Evolutionary conservation across 1,140 invertebrate species (phyloP), one percentile per base, ranked within the genome.

Genomic region (Zaprionus ghesquierei): DNA sequence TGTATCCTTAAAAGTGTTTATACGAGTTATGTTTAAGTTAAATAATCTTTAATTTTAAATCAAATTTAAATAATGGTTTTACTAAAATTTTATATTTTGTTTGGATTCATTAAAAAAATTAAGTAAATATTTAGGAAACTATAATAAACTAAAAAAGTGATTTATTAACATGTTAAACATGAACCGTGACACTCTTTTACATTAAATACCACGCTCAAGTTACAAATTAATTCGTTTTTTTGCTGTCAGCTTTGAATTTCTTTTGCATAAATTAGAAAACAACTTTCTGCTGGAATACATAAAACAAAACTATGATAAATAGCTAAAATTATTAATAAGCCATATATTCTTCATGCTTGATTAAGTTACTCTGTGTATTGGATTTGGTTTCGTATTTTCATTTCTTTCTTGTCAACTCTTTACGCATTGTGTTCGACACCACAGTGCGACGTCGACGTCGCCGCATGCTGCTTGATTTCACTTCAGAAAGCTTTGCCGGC

Each of bases 401-500:
- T 38, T 8, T 38, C 3, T 13, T 12, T 33, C 31, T 12, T 33
- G 13, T 33, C 31, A 33, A 9, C 3, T 12, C 10, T 10, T 44
- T 0, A 44, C n/a, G 0, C n/a, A 44, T 33, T 33, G 15, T 18
- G 6, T 5, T 15, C 13, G 46, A 1, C 3, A 38, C 33, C 55
- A 70, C 53, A 54, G 60, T 64, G 38, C 74, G 41, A 4, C 59
- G 69, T 55, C 61, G 82, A 55, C 65, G 69, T 58, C 71, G 68
- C 20, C 68, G 44, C 60, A 44, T 38, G 79, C 61, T 81, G 61
- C 72, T 73, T 86, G 79, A 79, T 86, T 89, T 89, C 82, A 82
- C 76, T 87, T 78, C 71, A 81, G 49, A 86, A 87, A 86, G 82
- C 80, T 87, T 69, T 82, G 79, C 84, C 84, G 84, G 84, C 84